These are phyloP conservation scores for Alligator sinensis DNA, from an alignment of 2,113 vertebrate species.

Conservation along the genomic window DNA sequence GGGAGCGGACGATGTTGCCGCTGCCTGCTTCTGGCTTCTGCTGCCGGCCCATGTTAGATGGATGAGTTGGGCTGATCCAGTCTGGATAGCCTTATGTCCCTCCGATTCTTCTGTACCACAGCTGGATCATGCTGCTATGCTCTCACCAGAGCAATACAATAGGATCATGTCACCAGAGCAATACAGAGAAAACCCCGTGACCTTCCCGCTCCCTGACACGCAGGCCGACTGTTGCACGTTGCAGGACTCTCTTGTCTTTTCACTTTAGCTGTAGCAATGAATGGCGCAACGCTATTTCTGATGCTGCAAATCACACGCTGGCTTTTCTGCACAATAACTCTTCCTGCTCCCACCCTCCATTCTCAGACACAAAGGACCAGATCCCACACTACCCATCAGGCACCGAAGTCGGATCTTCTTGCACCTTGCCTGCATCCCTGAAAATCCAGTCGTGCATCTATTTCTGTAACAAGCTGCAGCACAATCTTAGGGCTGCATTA, in stretches of 20 bases:
- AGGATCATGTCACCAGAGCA: too few species aligned
- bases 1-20: rapidly evolving
- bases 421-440: too few species aligned
- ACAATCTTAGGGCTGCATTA: too few species aligned
- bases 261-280: background rate
- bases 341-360: slow-evolving; percentile 16
- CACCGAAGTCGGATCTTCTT: background rate
- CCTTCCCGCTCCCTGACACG: background rate
- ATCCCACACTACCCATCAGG: background rate
- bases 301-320: background rate
- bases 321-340: too few species aligned
- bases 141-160: background rate
- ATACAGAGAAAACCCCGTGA: background rate
- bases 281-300: background rate
- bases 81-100: background rate
- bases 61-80: background rate
- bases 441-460: too few species aligned
- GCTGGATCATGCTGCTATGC: background rate
- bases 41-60: background rate
- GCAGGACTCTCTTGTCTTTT: background rate
- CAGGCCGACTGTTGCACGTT: background rate
- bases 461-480: too few species aligned
- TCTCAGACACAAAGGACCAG: background rate
- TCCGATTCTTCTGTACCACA: background rate
- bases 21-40: background rate